Percentiles rank a stretch among this genome's conserved stretches.
Evolutionary conservation across 2,113 vertebrate genomes (phyloP).

Genomic region (Pyxicephalus adspersus): DNA sequence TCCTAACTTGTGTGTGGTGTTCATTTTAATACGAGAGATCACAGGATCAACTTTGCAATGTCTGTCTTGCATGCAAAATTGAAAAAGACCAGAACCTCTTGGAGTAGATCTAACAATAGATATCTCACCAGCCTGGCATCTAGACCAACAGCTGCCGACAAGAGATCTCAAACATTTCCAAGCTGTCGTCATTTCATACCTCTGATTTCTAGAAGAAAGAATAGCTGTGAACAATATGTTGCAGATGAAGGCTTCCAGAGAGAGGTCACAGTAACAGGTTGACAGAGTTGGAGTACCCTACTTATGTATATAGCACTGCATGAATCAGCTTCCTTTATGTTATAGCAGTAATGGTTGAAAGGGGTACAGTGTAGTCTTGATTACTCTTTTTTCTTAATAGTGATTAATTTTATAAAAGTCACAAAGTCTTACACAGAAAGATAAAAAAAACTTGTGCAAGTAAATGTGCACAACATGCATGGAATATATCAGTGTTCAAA

Average conservation of each 20-base stretch:
- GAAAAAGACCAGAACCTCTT: constrained; percentile 35
- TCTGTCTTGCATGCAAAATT: constrained; percentile 10
- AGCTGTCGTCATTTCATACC: constrained; percentile 43
- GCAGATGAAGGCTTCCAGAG: background rate
- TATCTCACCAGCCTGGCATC: constrained; percentile 50
- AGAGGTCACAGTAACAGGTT: constrained; percentile 12
- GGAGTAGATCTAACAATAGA: constrained; percentile 42
- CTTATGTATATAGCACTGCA: too few relatives aligned
- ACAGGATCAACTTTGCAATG: constrained; percentile 29
- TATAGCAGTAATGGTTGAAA: too few relatives aligned
- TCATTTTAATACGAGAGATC: constrained; percentile 21
- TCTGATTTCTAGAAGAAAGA: constrained; percentile 23
- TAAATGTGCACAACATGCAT: too few relatives aligned
- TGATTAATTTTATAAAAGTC: too few relatives aligned
- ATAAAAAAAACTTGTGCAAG: too few relatives aligned
- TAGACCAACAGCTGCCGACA: constrained; percentile 52
- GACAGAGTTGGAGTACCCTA: background rate
- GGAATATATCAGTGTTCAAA: too few relatives aligned
- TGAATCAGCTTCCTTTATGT: too few relatives aligned
- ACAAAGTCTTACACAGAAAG: too few relatives aligned
- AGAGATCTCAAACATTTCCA: constrained; percentile 42
- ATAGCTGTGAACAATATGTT: constrained; percentile 36
- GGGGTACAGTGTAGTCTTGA: too few relatives aligned
- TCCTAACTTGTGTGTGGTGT: constrained; percentile 15
- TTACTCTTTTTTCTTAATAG: too few relatives aligned